These are phyloP conservation scores for Gandaritis pyraliata DNA, from an alignment of 2,888 invertebrate genomes.

Conservation along the genomic window DNA sequence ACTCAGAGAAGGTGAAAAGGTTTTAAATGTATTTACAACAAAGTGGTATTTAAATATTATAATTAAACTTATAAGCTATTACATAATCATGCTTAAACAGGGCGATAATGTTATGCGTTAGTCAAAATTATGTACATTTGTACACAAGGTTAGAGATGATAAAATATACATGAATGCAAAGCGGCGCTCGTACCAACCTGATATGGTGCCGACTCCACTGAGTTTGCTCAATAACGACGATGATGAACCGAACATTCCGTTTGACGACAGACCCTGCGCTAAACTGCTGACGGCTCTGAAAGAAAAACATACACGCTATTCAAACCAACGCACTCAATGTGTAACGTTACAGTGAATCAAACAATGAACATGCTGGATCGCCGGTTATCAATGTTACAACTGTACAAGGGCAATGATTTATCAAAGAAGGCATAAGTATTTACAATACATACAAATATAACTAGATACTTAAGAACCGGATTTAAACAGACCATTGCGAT, in stretches of 20 bases:
- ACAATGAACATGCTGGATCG: conserved; percentile 61
- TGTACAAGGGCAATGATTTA: conserved; percentile 62
- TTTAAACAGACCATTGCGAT: conserved; percentile 16
- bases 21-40: neutral
- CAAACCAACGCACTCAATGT: conserved; percentile 47
- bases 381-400: conserved; percentile 48
- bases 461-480: conserved; percentile 6
- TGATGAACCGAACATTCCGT: conserved; percentile 91
- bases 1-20: too few relatives aligned
- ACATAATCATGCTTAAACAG: neutral
- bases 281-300: conserved; percentile 82
- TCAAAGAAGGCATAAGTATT: conserved; percentile 54
- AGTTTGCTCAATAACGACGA: conserved; percentile 86
- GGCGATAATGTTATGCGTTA: conserved; percentile 13
- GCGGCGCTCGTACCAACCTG: conserved; percentile 66
- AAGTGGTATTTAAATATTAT: neutral
- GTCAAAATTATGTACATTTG: conserved; percentile 22
- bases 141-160: conserved; percentile 12
- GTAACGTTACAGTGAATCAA: conserved; percentile 37
- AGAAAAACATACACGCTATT: conserved; percentile 62
- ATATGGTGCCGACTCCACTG: conserved; percentile 80
- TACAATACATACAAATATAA: conserved; percentile 55
- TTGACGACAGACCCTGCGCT: conserved; percentile 86
- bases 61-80: neutral
- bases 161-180: conserved; percentile 15